Conservation (phyloP, 30 jellyfish, hydroid and myxozoan genomes). For the Pseudorhiza aurosa region DNA sequence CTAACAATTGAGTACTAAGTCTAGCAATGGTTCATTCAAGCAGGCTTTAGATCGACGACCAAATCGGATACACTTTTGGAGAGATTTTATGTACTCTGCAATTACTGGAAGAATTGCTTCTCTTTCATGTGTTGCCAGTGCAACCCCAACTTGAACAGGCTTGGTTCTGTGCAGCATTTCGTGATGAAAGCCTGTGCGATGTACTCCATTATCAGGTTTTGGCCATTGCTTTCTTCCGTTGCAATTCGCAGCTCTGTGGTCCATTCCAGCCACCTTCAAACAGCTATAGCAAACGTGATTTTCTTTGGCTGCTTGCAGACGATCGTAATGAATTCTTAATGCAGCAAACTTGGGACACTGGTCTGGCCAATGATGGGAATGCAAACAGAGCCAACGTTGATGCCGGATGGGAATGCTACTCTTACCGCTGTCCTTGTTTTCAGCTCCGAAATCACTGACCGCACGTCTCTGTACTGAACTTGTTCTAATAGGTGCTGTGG, state of each 20-base stretch:
- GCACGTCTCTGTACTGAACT: constrained; percentile 30
- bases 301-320: constrained; percentile 40
- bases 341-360: constrained; percentile 53
- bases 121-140: constrained; percentile 39
- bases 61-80: constrained; percentile 53
- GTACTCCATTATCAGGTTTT: constrained; percentile 30
- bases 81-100: constrained; percentile 48
- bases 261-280: constrained; percentile 55
- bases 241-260: constrained; percentile 47
- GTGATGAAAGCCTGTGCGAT: constrained; percentile 42
- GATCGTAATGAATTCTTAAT: constrained; percentile 34
- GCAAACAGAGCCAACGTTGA: constrained; percentile 60
- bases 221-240: constrained; percentile 33
- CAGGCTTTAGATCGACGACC: no score
- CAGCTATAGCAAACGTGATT: constrained; percentile 62
- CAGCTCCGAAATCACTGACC: constrained; percentile 33
- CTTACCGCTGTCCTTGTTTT: constrained; percentile 28
- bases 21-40: no score
- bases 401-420: constrained; percentile 19
- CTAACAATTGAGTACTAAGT: no score
- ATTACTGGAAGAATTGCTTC: constrained; percentile 54
- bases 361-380: constrained; percentile 60
- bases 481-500: constrained; percentile 66
- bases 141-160: constrained; percentile 38
- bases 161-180: constrained; percentile 32